A percentile compares a stretch with the other conserved stretches of the same genome.
Evolutionary conservation across 1,140 invertebrate species (phyloP).

Genomic region (Brachionus manjavacas): DNA sequence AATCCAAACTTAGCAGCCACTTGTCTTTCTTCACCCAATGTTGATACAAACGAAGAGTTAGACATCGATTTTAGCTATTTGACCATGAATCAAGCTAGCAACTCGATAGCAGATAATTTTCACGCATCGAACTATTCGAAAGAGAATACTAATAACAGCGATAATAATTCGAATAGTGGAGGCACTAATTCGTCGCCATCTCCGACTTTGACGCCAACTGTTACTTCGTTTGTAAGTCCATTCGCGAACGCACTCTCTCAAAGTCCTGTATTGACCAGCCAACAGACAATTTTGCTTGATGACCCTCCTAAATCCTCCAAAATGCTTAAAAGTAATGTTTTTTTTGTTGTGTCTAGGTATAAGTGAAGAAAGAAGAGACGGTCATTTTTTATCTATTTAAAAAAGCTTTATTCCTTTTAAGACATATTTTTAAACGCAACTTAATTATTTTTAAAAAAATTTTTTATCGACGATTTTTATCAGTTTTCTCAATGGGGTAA

Average conservation of each 20-base stretch:
- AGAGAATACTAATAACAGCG: background rate
- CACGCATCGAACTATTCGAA: background rate
- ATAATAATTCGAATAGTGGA: background rate
- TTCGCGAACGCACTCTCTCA: background rate
- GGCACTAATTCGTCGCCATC: constrained; percentile 12
- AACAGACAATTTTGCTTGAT: background rate
- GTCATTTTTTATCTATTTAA: no score
- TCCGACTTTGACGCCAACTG: background rate
- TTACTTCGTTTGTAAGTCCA: background rate
- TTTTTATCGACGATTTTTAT: no score
- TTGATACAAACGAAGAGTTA: background rate
- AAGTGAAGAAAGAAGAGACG: background rate
- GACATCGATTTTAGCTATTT: constrained; percentile 34
- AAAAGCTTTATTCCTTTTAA: no score
- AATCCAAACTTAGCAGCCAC: constrained; percentile 63
- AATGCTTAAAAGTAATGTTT: constrained; percentile 30
- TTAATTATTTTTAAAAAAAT: no score
- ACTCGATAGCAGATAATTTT: constrained; percentile 41
- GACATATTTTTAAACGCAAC: no score
- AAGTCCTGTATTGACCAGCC: background rate
- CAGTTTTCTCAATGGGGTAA: no score
- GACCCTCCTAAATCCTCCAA: constrained; percentile 12
- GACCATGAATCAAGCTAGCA: background rate
- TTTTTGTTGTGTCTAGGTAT: background rate
- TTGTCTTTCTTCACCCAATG: background rate